Base-by-base conservation (phyloP, 2,888 invertebrate species). In the Thysanoteuthis rhombus region DNA sequence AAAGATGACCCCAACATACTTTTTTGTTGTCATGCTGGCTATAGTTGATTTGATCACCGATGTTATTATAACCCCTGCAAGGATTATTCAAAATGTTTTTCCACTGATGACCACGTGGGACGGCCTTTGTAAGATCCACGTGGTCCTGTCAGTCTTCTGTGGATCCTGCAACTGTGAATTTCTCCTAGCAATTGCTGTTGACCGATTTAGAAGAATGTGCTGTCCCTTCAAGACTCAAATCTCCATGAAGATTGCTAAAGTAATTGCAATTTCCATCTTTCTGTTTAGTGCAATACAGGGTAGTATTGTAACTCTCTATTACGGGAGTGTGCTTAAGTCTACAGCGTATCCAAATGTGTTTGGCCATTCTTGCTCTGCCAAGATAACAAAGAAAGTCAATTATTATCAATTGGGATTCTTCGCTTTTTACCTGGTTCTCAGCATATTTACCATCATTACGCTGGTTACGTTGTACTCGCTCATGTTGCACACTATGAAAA, bases 11-110 rank as follows among this genome's bases (percentile, higher is more conserved):
- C 90, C 90, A 39, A 90, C 90, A 36, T 90, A 90, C 32, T 25
- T 90, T 19, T 90, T 90, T 39, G 90, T 90, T 19, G 90, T 90
- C 90, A 90, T 90, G 90, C 22, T 90, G 39, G 90, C 90, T 32
- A 32, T 32, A 28, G 90, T 42, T 22, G 90, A 90, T 90, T 90
- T 90, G 8, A 90, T 90, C 0, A 90, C 42, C 40, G 39, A 40
- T 90, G 39, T 5, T 19, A 40, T 90, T 4, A 90, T 90, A 25
- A 90, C 90, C 16, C 90, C 90, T 40, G 90, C 2, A 28, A n/a
- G 90, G 2, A 90, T 90, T 28, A 3, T 90, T 3, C 90, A 90
- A 19, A 90, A 90, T 90, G 90, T 90, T 39, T 38, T 28, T 36
- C 40, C 90, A 25, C 8, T 90, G 90, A 90, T 90, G 39, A 90